A percentile compares a stretch with the other conserved stretches of the same genome.
These are phyloP conservation scores for Megatriorchis doriae DNA, from an alignment of 2,113 vertebrate species.

Conservation along the genomic window DNA sequence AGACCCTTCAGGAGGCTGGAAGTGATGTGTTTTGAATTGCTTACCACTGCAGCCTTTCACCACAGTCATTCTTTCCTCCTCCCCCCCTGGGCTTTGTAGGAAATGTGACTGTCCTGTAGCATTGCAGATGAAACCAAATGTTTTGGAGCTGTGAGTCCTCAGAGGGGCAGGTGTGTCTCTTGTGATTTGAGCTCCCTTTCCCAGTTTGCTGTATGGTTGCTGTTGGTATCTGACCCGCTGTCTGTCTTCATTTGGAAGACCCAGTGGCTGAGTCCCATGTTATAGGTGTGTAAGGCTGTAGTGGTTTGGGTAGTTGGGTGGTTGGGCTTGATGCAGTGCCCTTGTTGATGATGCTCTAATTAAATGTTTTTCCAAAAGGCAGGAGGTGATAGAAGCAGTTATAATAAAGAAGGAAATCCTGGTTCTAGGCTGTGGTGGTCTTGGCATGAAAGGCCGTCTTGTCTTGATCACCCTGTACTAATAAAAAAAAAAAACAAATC, in stretches of 20 bases:
- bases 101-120: not conserved
- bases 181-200: not conserved
- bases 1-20: not conserved
- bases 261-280: not conserved
- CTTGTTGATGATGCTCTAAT: not conserved
- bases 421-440: not conserved
- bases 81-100: not conserved
- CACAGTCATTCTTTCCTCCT: fast-evolving
- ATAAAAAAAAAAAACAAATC: not conserved
- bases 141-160: not conserved
- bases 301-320: not conserved
- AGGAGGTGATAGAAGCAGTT: not conserved
- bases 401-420: not conserved
- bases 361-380: not conserved
- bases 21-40: not conserved
- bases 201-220: fast-evolving
- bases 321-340: not conserved
- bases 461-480: not conserved
- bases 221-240: not conserved
- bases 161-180: too few relatives aligned
- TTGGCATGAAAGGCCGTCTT: not conserved
- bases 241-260: not conserved
- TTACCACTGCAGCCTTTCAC: not conserved
- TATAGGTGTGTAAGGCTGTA: fast-evolving
- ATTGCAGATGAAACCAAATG: not conserved